Base-by-base conservation (phyloP, 2,113 vertebrate species). In the Meriones unguiculatus region DNA sequence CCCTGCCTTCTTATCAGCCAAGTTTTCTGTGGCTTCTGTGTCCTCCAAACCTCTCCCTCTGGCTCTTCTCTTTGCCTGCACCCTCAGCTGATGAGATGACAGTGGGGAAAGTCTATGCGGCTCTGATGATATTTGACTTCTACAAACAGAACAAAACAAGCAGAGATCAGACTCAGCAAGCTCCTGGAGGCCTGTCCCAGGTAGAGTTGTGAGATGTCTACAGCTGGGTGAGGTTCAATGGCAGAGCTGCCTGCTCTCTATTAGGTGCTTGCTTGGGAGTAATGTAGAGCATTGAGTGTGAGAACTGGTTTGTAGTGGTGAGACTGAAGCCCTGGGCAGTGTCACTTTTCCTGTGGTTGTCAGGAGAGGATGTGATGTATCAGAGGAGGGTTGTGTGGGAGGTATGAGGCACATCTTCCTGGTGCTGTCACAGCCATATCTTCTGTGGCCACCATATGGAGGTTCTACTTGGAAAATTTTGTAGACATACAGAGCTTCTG, bases 61-160 rank as follows among this genome's bases (percentile, higher is more conserved):
- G 65, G 52, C 10, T 59, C 52, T 28, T 67, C 30, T 50, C 54
- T 20, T 30, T 2, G 20, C 52, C 76, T 87, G 52, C 11, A 22
- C 24, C 57, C 65, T 89, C 97, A 99, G 99, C 99, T 2, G 99
- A 99, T 88, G 99, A 99, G 98, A 99, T 99, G 98, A 99, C 99
- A 0, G 99, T 99, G 95, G 99, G 99, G 77, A 99, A 99, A 96
- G 99, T 99, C 76, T 99, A 99, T 0, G 99, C 99, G 0, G 99
- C 99, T 0, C 98, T 99, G 92, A 99, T 99, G 99, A 99, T 99
- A 98, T 99, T 99, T 0, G 99, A 99, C 98, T 99, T 99, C 98
- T 99, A 99, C 98, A 99, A 99, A 93, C 99, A 99, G 98, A 99
- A 99, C 91, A 99, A 99, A 97, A 99, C 98, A 91, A 99, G 98